phyloP scores from a whole-genome alignment of 1,140 invertebrate genomes.

The Streblospio benedicti region DNA sequence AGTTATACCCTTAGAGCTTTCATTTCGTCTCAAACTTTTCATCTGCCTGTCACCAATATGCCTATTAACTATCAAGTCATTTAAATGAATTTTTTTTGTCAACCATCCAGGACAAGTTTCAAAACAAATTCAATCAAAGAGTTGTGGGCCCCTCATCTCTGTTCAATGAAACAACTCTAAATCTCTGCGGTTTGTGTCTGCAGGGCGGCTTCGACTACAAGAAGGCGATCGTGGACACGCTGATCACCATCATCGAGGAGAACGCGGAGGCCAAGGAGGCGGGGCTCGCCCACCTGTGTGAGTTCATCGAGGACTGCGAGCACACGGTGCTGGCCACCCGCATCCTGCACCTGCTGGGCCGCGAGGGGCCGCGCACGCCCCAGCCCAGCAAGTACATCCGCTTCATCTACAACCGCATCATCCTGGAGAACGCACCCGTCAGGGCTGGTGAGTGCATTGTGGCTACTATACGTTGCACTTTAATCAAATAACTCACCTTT shows the following conservation, averaged over 20 bases:
- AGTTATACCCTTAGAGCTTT: too few species aligned
- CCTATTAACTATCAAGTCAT: too few species aligned
- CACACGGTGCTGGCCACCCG: constrained; percentile 92
- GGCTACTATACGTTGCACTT: background rate
- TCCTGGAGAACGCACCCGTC: constrained; percentile 89
- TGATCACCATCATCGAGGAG: constrained; percentile 95
- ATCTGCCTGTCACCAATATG: too few species aligned
- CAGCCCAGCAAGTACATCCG: constrained; percentile 92
- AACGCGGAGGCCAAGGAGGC: constrained; percentile 92
- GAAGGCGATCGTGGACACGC: constrained; percentile 94
- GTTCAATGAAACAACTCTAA: too few species aligned
- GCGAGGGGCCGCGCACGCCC: constrained; percentile 89
- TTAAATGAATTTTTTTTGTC: too few species aligned
- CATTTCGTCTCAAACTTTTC: too few species aligned
- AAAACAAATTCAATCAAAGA: too few species aligned
- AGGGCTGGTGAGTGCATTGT: constrained; percentile 54
- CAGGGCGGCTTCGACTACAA: constrained; percentile 93
- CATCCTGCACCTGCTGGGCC: constrained; percentile 91
- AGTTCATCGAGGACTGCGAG: constrained; percentile 99
- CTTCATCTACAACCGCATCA: constrained; percentile 98
- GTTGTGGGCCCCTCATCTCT: too few species aligned
- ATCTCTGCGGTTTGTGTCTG: background rate
- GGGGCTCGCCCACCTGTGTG: constrained; percentile 91
- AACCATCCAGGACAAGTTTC: too few species aligned
- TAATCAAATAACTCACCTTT: too few species aligned